These are phyloP conservation scores for Leptoteleia sp. DNA, from an alignment of 1,140 invertebrate species.

Conservation along the genomic window DNA sequence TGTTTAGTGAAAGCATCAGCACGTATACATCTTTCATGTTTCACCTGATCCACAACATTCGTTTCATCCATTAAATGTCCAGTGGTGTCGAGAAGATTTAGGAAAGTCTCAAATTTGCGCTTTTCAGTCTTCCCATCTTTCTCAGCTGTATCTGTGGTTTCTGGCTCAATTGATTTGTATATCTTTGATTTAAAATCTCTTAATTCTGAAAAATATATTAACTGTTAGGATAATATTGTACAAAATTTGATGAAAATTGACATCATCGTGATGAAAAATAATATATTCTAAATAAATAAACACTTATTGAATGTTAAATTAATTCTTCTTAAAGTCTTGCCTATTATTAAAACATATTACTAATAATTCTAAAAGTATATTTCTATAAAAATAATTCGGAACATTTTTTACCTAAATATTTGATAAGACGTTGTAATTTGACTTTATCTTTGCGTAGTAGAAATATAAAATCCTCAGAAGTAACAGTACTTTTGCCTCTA, in stretches of 20 bases:
- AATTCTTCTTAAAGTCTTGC: too few species aligned
- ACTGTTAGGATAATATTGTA: too few species aligned
- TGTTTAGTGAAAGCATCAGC: slow-evolving; percentile 76
- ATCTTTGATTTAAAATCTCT: slow-evolving; percentile 73
- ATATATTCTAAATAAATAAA: too few species aligned
- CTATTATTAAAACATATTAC: too few species aligned
- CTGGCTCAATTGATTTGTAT: slow-evolving; percentile 68
- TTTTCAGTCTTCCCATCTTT: slow-evolving; percentile 60
- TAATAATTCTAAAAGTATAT: too few species aligned
- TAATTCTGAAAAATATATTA: slow-evolving; percentile 71
- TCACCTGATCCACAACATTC: slow-evolving; percentile 72
- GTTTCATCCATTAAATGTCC: slow-evolving; percentile 74
- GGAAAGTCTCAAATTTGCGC: slow-evolving; percentile 67
- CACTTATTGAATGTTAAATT: too few species aligned
- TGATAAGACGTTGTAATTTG: slow-evolving; percentile 82
- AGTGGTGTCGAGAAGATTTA: slow-evolving; percentile 75
- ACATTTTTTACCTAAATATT: slow-evolving; percentile 83
- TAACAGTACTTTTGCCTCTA: slow-evolving; percentile 72
- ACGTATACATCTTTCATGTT: slow-evolving; percentile 75
- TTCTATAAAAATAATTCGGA: too few species aligned
- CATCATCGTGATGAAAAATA: too few species aligned
- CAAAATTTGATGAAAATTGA: too few species aligned
- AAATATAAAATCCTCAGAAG: slow-evolving; percentile 83
- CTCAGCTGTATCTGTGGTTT: slow-evolving; percentile 57
- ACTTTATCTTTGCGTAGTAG: slow-evolving; percentile 83